Percentiles rank a stretch among this genome's conserved stretches.
Evolutionary conservation across 2,797 vertebrate species (phyloP).

Genomic region (Enteromius fasciolatus): DNA sequence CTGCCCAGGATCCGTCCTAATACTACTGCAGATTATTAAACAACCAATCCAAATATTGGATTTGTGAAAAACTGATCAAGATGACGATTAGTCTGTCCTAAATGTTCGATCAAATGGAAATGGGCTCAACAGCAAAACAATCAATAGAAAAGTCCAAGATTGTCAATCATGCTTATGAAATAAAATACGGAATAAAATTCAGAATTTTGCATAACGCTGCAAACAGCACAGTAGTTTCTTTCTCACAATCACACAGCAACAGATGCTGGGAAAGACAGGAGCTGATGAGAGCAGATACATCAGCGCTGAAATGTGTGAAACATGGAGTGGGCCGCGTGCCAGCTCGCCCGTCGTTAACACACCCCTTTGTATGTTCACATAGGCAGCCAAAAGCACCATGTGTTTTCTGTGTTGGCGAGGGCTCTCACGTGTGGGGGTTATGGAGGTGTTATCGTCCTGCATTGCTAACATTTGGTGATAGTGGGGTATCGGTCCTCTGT

Average conservation of each 20-base stretch:
- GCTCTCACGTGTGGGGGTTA: conserved; percentile 36
- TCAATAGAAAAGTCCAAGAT: neutral
- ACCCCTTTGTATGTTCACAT: conserved; percentile 46
- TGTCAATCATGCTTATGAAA: neutral
- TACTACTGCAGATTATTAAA: conserved; percentile 45
- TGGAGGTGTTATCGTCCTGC: conserved; percentile 22
- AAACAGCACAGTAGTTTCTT: neutral
- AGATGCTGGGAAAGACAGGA: conserved; percentile 30
- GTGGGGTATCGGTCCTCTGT: conserved; percentile 15
- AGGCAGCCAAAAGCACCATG: conserved; percentile 54
- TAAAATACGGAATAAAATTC: neutral
- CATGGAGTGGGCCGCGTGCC: conserved; percentile 19
- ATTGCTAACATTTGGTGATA: conserved; percentile 5
- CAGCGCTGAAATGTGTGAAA: conserved; percentile 51
- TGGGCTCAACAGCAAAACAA: neutral
- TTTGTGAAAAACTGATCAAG: conserved; percentile 41
- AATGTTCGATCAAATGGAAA: conserved; percentile 19
- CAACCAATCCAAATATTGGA: conserved; percentile 42
- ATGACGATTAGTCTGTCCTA: conserved; percentile 15
- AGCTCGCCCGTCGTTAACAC: conserved; percentile 34
- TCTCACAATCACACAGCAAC: conserved; percentile 12
- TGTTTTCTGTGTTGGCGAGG: conserved; percentile 46
- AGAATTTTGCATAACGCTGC: neutral
- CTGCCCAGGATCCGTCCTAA: conserved; percentile 50
- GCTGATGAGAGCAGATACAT: conserved; percentile 30